These are phyloP conservation scores for Epicauta chinensis DNA, from an alignment of 1,140 invertebrate genomes.

Conservation along the genomic window DNA sequence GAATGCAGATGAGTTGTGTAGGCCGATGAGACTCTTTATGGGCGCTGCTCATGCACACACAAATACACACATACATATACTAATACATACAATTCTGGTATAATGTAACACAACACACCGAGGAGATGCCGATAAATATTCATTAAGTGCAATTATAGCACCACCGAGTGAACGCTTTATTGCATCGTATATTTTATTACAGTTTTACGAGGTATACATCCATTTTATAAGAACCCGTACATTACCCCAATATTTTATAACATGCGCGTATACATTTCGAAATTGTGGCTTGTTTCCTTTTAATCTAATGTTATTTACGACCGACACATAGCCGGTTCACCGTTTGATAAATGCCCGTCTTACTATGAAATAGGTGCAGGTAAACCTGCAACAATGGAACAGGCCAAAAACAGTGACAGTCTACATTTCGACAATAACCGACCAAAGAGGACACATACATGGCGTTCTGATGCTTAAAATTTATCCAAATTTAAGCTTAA, in stretches of 20 bases:
- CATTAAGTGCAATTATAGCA: slow-evolving; percentile 42
- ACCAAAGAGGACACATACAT: too few species aligned
- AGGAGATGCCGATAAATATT: slow-evolving; percentile 41
- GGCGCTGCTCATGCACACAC: slow-evolving; percentile 28
- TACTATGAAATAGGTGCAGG: too few species aligned
- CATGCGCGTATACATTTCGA: slow-evolving; percentile 15
- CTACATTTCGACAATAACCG: too few species aligned
- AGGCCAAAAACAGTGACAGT: too few species aligned
- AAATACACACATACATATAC: background rate
- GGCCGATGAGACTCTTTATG: slow-evolving; percentile 28
- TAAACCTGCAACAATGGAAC: too few species aligned
- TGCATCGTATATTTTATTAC: slow-evolving; percentile 41
- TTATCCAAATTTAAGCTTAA: too few species aligned
- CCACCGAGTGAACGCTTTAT: slow-evolving; percentile 41
- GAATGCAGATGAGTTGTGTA: slow-evolving; percentile 37
- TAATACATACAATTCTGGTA: slow-evolving; percentile 15
- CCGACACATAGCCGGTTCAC: slow-evolving; percentile 5
- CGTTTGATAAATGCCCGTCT: slow-evolving; percentile 15
- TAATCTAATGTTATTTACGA: slow-evolving; percentile 27
- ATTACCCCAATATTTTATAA: slow-evolving; percentile 29
- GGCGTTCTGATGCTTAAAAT: too few species aligned
- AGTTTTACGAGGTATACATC: slow-evolving; percentile 37
- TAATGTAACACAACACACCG: slow-evolving; percentile 37
- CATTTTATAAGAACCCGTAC: slow-evolving; percentile 24
- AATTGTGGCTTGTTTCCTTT: slow-evolving; percentile 29